phyloP scores from a whole-genome alignment of 2,888 invertebrate species.

The Leptogaster cylindrica region DNA sequence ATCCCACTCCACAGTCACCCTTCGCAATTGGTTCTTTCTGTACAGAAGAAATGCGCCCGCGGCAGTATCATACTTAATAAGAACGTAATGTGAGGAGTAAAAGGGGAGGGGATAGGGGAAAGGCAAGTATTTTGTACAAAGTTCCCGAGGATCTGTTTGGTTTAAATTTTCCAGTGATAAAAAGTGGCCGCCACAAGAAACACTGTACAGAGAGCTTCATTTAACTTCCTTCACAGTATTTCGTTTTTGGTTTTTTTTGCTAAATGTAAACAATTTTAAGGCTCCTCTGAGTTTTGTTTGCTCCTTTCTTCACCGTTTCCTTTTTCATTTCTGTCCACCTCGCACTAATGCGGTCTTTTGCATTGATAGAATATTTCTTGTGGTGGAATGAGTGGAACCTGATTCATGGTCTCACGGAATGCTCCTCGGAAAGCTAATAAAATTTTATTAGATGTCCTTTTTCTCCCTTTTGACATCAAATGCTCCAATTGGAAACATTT shows the following conservation, averaged over 20 bases:
- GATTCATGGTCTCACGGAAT: constrained; percentile 26
- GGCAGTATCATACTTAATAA: constrained; percentile 29
- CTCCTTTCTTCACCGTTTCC: background rate
- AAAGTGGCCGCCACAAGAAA: background rate
- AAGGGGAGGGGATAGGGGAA: constrained; percentile 3
- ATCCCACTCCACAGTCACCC: background rate
- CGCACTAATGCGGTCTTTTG: background rate
- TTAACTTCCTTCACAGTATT: constrained; percentile 7
- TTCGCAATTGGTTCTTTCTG: no score
- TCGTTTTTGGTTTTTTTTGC: constrained; percentile 22
- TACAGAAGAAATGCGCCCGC: constrained; percentile 22
- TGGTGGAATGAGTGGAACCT: no score
- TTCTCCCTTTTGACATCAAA: constrained; percentile 27
- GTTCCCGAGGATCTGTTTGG: background rate
- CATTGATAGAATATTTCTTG: no score
- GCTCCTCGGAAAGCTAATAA: constrained; percentile 23
- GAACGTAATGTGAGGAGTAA: no score
- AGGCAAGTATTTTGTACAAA: background rate
- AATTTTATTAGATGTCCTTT: constrained; percentile 39
- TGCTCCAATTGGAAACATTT: constrained; percentile 11
- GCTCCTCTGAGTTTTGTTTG: constrained; percentile 21
- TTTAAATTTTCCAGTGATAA: constrained; percentile 23
- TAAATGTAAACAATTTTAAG: constrained; percentile 27
- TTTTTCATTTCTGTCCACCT: background rate
- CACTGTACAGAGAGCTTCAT: background rate